phyloP scores from a whole-genome alignment of 2,797 vertebrate species.

The Lateolabrax maculatus region DNA sequence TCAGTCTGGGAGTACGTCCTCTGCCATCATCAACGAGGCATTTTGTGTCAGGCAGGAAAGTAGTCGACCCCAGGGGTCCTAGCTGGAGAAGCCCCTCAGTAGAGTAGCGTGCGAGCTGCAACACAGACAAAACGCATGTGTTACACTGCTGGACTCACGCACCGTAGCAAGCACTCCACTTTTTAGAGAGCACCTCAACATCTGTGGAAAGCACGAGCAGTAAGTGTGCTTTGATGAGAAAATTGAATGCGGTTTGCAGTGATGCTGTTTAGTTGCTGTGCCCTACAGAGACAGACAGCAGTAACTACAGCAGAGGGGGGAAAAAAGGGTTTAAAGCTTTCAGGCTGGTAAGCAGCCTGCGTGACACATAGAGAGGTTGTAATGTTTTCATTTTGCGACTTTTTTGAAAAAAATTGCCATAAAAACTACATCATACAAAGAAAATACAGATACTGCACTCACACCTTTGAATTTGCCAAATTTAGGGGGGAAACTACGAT shows the following conservation, averaged over 20 bases:
- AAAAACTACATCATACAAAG: background rate
- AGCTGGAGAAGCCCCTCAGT: constrained; percentile 94
- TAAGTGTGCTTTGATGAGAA: constrained; percentile 19
- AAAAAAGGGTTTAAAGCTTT: background rate
- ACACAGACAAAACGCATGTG: constrained; percentile 41
- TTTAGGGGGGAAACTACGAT: background rate
- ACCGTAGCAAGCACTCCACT: background rate
- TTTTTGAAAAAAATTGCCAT: background rate
- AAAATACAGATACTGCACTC: background rate
- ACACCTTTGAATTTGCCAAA: background rate
- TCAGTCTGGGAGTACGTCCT: constrained; percentile 90
- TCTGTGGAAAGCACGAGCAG: background rate
- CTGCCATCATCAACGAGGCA: constrained; percentile 95
- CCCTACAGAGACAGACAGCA: constrained; percentile 12
- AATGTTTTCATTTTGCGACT: background rate
- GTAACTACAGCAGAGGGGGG: background rate
- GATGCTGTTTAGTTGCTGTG: constrained; percentile 5
- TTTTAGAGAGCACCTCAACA: constrained; percentile 17
- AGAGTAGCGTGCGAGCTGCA: constrained; percentile 96
- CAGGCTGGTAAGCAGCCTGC: background rate
- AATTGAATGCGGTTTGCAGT: background rate
- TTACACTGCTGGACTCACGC: constrained; percentile 3
- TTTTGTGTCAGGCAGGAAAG: constrained; percentile 96
- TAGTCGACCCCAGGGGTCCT: constrained; percentile 95
- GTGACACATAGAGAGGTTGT: background rate